A percentile compares a stretch with the other conserved stretches of the same genome.
These are phyloP conservation scores for Drosophila cognata DNA, from an alignment of 2,888 invertebrate species.

Conservation along the genomic window DNA sequence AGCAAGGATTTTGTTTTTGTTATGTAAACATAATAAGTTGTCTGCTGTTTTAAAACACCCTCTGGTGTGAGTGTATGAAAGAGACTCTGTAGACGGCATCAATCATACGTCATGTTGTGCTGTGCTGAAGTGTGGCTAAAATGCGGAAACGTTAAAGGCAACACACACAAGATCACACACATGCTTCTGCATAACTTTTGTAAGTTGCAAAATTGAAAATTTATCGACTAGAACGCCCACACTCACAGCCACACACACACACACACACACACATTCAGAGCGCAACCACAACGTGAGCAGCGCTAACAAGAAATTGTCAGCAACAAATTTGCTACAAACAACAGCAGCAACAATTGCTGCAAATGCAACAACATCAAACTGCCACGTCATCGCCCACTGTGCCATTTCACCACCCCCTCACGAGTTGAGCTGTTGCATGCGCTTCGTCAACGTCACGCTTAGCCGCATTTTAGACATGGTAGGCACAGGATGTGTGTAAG, in stretches of 20 bases:
- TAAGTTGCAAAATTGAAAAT: conserved; percentile 74
- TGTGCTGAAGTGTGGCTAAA: conserved; percentile 72
- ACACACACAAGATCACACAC: conserved; percentile 20
- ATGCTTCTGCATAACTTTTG: conserved; percentile 19
- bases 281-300: conserved; percentile 65
- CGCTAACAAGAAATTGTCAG: conserved; percentile 75
- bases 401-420: conserved; percentile 7
- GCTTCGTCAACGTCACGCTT: conserved; percentile 78
- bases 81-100: conserved; percentile 64
- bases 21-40: conserved; percentile 69
- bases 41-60: conserved; percentile 22
- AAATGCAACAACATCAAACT: conserved; percentile 45
- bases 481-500: conserved; percentile 58
- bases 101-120: conserved; percentile 75
- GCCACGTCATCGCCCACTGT: conserved; percentile 53
- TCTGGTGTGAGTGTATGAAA: not conserved
- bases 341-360: conserved; percentile 28
- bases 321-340: conserved; percentile 63
- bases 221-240: conserved; percentile 72
- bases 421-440: conserved; percentile 77
- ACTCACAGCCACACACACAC: conserved; percentile 20
- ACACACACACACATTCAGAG: conserved; percentile 12
- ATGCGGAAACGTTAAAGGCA: conserved; percentile 68
- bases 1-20: conserved; percentile 39
- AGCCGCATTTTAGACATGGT: conserved; percentile 73